Evolutionary conservation across 2,113 vertebrate species (phyloP).

Genomic region (Nannobrachium achirus): DNA sequence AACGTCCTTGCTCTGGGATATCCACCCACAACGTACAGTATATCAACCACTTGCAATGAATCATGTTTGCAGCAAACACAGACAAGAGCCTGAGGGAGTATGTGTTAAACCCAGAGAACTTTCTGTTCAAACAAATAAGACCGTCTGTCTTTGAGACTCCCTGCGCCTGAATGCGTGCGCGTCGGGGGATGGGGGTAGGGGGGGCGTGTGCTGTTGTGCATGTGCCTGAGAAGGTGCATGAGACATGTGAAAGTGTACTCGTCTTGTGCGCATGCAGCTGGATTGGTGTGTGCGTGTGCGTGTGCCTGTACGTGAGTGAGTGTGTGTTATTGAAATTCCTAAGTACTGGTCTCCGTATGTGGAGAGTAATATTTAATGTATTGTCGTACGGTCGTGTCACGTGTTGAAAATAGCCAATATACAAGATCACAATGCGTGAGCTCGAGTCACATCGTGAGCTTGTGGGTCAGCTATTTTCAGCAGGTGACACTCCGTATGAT

Average conservation of each 20-base stretch:
- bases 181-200: too few relatives aligned
- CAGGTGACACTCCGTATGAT: constrained; percentile 36
- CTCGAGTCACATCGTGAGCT: too few relatives aligned
- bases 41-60: constrained; percentile 25
- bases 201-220: too few relatives aligned
- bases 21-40: constrained; percentile 18
- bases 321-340: constrained; percentile 44
- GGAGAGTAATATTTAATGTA: too few relatives aligned
- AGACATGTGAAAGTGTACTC: too few relatives aligned
- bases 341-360: constrained; percentile 17
- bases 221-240: too few relatives aligned
- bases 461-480: not conserved
- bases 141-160: constrained; percentile 46
- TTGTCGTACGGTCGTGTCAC: too few relatives aligned
- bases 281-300: too few relatives aligned
- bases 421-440: too few relatives aligned
- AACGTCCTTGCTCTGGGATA: constrained; percentile 1
- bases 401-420: too few relatives aligned
- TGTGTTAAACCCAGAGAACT: constrained; percentile 31
- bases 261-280: too few relatives aligned
- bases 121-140: constrained; percentile 23
- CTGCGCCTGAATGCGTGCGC: constrained; percentile 42
- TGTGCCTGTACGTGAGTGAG: constrained; percentile 49
- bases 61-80: constrained; percentile 24
- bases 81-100: constrained; percentile 6